phyloP scores from a whole-genome alignment of 2,113 vertebrate species.

The Takifugu flavidus region DNA sequence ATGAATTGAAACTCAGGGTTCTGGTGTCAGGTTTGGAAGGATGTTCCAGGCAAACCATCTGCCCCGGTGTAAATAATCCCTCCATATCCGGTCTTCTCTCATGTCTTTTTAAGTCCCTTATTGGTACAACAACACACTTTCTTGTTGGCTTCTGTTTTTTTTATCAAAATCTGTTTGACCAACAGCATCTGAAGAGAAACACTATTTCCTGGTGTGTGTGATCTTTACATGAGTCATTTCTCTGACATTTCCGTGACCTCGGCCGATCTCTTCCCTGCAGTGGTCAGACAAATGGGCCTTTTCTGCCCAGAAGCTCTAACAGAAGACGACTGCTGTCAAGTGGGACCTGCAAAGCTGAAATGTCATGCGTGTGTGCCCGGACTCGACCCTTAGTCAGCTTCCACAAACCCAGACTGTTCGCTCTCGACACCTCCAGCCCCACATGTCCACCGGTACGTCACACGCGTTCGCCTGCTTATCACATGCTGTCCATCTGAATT shows the following conservation, averaged over 20 bases:
- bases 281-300: slow-evolving; percentile 65
- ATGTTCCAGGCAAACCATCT: slow-evolving; percentile 8
- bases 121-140: neutral
- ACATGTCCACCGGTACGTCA: slow-evolving; percentile 71
- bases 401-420: slow-evolving; percentile 85
- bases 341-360: slow-evolving; percentile 64
- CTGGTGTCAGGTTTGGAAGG: too few species aligned
- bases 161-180: neutral
- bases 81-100: slow-evolving; percentile 26
- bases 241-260: slow-evolving; percentile 14
- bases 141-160: neutral
- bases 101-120: slow-evolving; percentile 20
- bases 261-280: slow-evolving; percentile 58
- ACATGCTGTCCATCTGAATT: neutral
- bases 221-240: slow-evolving; percentile 2
- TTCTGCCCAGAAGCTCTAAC: slow-evolving; percentile 69
- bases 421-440: slow-evolving; percentile 48
- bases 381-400: slow-evolving; percentile 85
- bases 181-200: too few species aligned
- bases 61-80: slow-evolving; percentile 28
- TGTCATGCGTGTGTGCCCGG: slow-evolving; percentile 79
- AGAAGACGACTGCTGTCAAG: slow-evolving; percentile 75
- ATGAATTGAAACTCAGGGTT: too few species aligned
- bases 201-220: neutral
- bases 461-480: neutral